Evolutionary conservation across 2,113 vertebrate genomes (phyloP), one percentile per base, ranked within the genome.

Genomic region (Scophthalmus maximus): DNA sequence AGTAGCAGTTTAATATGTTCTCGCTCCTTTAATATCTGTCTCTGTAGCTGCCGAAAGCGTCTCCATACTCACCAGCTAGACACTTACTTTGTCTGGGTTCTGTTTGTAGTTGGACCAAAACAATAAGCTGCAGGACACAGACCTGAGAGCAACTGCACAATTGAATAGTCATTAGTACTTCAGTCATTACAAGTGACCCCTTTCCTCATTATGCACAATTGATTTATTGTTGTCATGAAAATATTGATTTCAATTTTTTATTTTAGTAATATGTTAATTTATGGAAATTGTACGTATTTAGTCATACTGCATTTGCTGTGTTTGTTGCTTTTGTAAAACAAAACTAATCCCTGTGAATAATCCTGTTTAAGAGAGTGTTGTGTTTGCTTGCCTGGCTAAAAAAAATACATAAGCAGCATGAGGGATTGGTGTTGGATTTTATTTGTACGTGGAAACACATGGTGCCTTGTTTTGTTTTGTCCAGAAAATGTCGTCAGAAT

Each of bases 321-420:
- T 64, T 36, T 38, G 20, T 52, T 2, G 57, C 40, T 72, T 83
- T 65, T 64, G 63, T 78, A 22, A 76, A 67, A 38, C 57, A 50
- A 40, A 68, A 52, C 52, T 79, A 78, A 87, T 89, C 79, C 67
- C 58, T 81, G 65, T 68, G 18, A 71, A 76, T 87, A 83, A 89
- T 87, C 81, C 81, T 61, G 3, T 87, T 84, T 68, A 58, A 52
- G 44, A 60, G 56, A 80, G 32, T 55, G 36, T 85, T 80, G 50
- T 62, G 50, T 84, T 84, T 57, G 61, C 29, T 42, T 12, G 11
- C 11, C 29, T 57, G 47, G 5, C 58, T 70, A 26, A 52, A 42
- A 71, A 26, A 52, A 42, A 71, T 38, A 75, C 27, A 78, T 23
- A 53, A 47, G 51, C 58, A 80, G 62, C 63, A 70, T 68, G 77